These are phyloP conservation scores for Bufo bufo DNA, from an alignment of 2,113 vertebrate species.

Conservation along the genomic window DNA sequence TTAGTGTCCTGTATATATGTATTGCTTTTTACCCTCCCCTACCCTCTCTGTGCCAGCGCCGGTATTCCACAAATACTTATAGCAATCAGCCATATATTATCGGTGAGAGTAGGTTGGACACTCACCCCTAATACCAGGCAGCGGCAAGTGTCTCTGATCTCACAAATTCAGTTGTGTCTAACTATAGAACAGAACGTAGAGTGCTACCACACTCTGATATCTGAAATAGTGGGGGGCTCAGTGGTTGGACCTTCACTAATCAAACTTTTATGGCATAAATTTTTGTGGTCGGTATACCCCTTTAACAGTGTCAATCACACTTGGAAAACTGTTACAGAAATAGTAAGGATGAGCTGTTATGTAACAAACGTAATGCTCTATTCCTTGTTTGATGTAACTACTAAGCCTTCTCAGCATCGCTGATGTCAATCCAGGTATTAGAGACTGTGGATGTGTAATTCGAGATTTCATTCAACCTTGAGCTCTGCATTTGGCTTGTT, in stretches of 20 bases:
- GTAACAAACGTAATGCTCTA: not conserved
- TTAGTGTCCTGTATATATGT: no score
- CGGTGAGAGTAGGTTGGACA: no score
- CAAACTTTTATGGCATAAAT: not conserved
- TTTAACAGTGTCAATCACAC: not conserved
- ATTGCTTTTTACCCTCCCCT: no score
- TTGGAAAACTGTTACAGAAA: not conserved
- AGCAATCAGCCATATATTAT: no score
- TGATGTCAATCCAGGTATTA: not conserved
- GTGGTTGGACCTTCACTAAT: not conserved
- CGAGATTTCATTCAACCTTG: not conserved
- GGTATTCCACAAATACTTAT: no score
- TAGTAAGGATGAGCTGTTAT: not conserved
- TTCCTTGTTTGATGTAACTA: not conserved
- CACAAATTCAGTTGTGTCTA: no score
- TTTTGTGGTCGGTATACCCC: not conserved
- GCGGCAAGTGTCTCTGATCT: no score
- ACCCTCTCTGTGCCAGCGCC: no score
- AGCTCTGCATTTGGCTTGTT: not conserved
- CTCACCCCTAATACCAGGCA: no score
- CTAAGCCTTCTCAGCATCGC: not conserved
- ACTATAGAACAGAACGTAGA: no score
- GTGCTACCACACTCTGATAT: no score
- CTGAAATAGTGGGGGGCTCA: not conserved
- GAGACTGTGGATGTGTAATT: slow-evolving; percentile 19